Evolutionary conservation across 2,113 vertebrate genomes (phyloP).

Genomic region (Pachyramphus minor): DNA sequence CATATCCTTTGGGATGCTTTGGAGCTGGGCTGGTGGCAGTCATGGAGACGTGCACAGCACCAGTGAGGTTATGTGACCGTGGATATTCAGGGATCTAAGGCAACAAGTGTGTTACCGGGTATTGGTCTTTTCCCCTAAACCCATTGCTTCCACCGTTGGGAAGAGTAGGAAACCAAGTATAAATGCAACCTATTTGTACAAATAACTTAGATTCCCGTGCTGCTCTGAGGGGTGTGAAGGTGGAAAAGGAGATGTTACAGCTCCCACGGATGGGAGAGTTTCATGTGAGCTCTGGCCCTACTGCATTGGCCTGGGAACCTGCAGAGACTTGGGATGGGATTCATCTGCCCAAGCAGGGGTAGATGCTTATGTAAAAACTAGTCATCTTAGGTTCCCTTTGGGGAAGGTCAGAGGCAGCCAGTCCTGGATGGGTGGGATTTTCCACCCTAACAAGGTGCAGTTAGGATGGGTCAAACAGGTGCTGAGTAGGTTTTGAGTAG

Average conservation of each 20-base stretch:
- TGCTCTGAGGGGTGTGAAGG: neutral
- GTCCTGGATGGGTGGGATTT: neutral
- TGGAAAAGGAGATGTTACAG: neutral
- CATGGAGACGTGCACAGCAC: neutral
- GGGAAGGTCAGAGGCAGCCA: neutral
- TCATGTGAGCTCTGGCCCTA: neutral
- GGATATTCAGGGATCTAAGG: neutral
- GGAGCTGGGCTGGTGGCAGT: neutral
- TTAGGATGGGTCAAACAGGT: neutral
- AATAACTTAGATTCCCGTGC: neutral
- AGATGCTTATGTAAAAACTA: neutral
- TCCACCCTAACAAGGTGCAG: neutral
- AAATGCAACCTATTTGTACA: neutral
- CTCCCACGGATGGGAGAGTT: neutral
- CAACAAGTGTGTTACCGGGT: neutral
- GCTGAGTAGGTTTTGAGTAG: neutral
- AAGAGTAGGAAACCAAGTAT: neutral
- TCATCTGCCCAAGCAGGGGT: neutral
- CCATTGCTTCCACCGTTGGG: neutral
- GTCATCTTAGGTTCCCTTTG: neutral
- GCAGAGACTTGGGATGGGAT: neutral
- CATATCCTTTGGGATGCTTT: neutral
- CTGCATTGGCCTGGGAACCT: neutral
- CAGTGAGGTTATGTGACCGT: accelerated
- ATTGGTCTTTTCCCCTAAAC: neutral